phyloP scores from a whole-genome alignment of 2,888 invertebrate species.

The Ethmia dodecea region DNA sequence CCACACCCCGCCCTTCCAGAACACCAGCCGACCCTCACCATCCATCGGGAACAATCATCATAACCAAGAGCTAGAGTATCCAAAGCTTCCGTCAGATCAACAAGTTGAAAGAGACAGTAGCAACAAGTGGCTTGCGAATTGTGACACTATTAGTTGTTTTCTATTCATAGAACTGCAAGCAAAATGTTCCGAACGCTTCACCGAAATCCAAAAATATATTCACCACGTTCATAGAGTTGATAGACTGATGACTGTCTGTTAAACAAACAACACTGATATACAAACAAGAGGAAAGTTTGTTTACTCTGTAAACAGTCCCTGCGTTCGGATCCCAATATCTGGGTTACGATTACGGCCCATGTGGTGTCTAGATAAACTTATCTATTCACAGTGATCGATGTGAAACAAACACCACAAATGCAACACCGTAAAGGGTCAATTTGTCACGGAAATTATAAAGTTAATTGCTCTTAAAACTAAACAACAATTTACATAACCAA shows the following conservation, averaged over 20 bases:
- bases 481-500: slow-evolving; percentile 20
- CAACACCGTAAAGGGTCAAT: too few species aligned
- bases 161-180: too few species aligned
- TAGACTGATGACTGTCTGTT: slow-evolving; percentile 20
- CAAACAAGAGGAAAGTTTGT: slow-evolving; percentile 31
- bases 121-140: too few species aligned
- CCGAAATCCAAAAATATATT: slow-evolving; percentile 16
- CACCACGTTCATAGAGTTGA: slow-evolving; percentile 28
- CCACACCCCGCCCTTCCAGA: slow-evolving; percentile 69
- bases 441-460: not conserved
- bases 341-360: slow-evolving; percentile 41
- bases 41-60: slow-evolving; percentile 50
- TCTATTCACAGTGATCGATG: slow-evolving; percentile 26
- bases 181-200: slow-evolving; percentile 6
- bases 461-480: not conserved
- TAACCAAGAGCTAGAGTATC: slow-evolving; percentile 17
- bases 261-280: slow-evolving; percentile 30
- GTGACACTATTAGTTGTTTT: too few species aligned
- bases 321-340: slow-evolving; percentile 28
- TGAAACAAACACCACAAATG: slow-evolving; percentile 5
- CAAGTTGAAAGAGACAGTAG: not conserved
- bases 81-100: slow-evolving; percentile 15
- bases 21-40: slow-evolving; percentile 63
- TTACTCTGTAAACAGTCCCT: slow-evolving; percentile 41
- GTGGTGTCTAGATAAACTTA: slow-evolving; percentile 35